Conservation (phyloP, 2,888 invertebrate species). For the Orchestes rusci region DNA sequence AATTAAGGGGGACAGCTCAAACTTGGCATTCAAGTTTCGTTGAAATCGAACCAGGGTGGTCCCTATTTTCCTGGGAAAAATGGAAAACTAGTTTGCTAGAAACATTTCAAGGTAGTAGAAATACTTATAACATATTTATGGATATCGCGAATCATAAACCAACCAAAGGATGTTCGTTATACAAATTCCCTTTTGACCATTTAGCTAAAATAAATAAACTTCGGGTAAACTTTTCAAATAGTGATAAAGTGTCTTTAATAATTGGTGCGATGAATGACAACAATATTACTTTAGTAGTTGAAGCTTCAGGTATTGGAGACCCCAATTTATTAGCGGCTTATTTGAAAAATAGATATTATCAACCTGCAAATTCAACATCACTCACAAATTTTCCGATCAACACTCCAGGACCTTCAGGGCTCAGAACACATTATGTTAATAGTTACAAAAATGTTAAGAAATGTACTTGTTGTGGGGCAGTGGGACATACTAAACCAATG, state of each 20-base stretch:
- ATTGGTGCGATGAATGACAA: slow-evolving; percentile 7
- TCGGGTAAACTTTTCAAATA: not conserved
- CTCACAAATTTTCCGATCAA: not conserved
- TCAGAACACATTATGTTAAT: not conserved
- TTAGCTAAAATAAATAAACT: slow-evolving; percentile 1
- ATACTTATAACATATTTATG: slow-evolving; percentile 4
- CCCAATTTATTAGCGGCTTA: slow-evolving; percentile 6
- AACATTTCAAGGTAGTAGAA: not conserved
- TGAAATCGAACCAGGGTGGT: slow-evolving; percentile 8
- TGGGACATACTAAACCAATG: slow-evolving; percentile 3
- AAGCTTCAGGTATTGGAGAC: slow-evolving; percentile 5
- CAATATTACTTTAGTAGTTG: slow-evolving; percentile 7
- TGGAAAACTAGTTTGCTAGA: slow-evolving; percentile 2
- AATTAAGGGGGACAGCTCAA: slow-evolving; percentile 6
- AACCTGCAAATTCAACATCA: not conserved
- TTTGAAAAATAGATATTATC: slow-evolving; percentile 6
- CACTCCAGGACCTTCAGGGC: not conserved
- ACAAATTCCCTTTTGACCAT: slow-evolving; percentile 1
- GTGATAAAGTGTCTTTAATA: not conserved
- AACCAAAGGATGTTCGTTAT: not conserved
- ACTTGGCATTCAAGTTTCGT: slow-evolving; percentile 11
- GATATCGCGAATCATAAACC: slow-evolving; percentile 5
- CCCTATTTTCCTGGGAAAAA: slow-evolving; percentile 5
- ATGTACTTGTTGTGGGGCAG: slow-evolving; percentile 5
- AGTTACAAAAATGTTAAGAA: not conserved